Evolutionary conservation across 1,140 invertebrate species (phyloP).

Genomic region (Callitettix versicolor): DNA sequence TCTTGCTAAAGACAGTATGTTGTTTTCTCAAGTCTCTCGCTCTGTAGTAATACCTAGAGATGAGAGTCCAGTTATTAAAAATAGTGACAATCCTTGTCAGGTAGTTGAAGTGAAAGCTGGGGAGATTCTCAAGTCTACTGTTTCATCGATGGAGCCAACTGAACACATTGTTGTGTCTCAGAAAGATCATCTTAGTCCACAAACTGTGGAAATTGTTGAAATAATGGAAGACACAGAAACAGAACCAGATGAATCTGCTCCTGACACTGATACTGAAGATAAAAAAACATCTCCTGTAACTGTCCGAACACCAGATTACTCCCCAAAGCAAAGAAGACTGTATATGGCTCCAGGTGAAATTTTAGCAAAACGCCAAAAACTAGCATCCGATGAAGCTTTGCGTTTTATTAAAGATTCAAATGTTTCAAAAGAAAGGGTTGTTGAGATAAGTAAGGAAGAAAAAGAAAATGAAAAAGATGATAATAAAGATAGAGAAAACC

Average conservation of each 20-base stretch:
- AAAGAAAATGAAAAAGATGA: neutral
- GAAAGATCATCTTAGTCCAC: conserved; percentile 27
- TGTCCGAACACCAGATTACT: conserved; percentile 19
- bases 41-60: conserved; percentile 34
- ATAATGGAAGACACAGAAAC: conserved; percentile 44
- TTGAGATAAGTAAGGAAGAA: neutral
- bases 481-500: neutral
- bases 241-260: conserved; percentile 36
- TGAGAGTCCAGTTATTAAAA: conserved; percentile 24
- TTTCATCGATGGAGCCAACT: conserved; percentile 35
- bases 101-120: conserved; percentile 46
- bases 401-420: conserved; percentile 16
- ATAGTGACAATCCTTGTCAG: conserved; percentile 28
- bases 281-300: conserved; percentile 26
- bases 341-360: conserved; percentile 23
- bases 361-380: conserved; percentile 25
- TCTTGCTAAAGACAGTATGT: conserved; percentile 51
- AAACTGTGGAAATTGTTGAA: conserved; percentile 40
- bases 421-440: neutral
- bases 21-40: conserved; percentile 57
- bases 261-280: conserved; percentile 43
- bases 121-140: conserved; percentile 41
- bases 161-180: conserved; percentile 35
- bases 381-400: conserved; percentile 22
- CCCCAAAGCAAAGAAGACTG: conserved; percentile 21